phyloP scores from a whole-genome alignment of 1,140 invertebrate genomes.

The Thaumatotibia leucotreta region DNA sequence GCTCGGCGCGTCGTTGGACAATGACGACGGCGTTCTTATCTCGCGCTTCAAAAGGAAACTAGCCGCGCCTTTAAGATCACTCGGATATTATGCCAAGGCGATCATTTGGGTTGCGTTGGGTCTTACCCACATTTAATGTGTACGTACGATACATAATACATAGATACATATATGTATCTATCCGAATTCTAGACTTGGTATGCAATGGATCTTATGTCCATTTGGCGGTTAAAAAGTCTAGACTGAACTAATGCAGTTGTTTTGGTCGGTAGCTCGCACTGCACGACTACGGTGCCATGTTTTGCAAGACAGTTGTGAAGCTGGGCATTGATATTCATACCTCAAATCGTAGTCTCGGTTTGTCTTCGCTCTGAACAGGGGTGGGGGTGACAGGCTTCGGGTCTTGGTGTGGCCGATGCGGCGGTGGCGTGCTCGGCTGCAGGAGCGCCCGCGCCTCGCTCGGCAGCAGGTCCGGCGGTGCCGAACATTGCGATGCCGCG shows the following conservation, averaged over 20 bases:
- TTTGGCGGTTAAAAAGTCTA: too few species aligned
- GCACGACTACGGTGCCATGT: too few species aligned
- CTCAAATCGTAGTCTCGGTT: slow-evolving; percentile 63
- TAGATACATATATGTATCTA: neutral
- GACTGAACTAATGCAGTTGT: too few species aligned
- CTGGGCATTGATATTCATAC: slow-evolving; percentile 31
- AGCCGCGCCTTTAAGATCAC: slow-evolving; percentile 62
- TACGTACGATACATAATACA: neutral
- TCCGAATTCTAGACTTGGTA: too few species aligned
- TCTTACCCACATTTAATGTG: neutral
- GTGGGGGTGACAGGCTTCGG: slow-evolving; percentile 32
- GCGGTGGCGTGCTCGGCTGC: slow-evolving; percentile 46
- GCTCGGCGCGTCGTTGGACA: slow-evolving; percentile 28
- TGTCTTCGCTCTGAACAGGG: slow-evolving; percentile 39
- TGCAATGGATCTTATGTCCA: too few species aligned
- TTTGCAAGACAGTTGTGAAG: too few species aligned
- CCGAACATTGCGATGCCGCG: slow-evolving; percentile 70
- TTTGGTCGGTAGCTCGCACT: too few species aligned
- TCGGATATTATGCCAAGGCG: slow-evolving; percentile 31
- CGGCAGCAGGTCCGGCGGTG: slow-evolving; percentile 67
- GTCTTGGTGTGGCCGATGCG: slow-evolving; percentile 16
- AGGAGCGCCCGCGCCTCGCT: slow-evolving; percentile 64
- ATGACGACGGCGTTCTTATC: slow-evolving; percentile 50
- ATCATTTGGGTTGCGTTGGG: neutral
- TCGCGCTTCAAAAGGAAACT: slow-evolving; percentile 65